These are phyloP conservation scores for Drosophila merina DNA, from an alignment of 2,888 invertebrate species.

Conservation along the genomic window DNA sequence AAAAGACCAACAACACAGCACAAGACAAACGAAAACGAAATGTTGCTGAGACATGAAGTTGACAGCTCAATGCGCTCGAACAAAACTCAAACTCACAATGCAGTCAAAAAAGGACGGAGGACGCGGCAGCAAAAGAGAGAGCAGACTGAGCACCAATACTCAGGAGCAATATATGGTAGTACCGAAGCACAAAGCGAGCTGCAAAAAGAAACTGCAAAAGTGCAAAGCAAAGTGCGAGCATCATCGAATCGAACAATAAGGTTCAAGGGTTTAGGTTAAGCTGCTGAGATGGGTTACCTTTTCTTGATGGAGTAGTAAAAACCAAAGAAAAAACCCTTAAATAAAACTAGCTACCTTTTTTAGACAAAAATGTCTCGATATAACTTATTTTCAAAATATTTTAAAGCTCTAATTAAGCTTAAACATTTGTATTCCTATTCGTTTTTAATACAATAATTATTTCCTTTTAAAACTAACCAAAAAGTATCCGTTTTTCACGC, in stretches of 20 bases:
- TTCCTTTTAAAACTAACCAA: no score
- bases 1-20: slow-evolving; percentile 46
- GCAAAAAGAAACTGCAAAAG: slow-evolving; percentile 48
- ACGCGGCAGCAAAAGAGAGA: slow-evolving; percentile 35
- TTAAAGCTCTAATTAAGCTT: no score
- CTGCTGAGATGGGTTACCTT: not conserved
- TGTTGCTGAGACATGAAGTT: slow-evolving; percentile 81
- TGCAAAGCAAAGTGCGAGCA: slow-evolving; percentile 24
- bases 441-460: no score
- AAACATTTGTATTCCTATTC: no score
- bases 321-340: no score
- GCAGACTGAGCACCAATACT: slow-evolving; percentile 40
- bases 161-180: slow-evolving; percentile 22
- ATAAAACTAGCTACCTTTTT: no score
- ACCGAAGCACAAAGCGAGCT: slow-evolving; percentile 30
- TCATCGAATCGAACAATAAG: slow-evolving; percentile 6
- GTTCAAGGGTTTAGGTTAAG: slow-evolving; percentile 16
- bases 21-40: slow-evolving; percentile 77
- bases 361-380: no score
- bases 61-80: slow-evolving; percentile 82
- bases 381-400: no score
- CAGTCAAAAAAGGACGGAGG: slow-evolving; percentile 27
- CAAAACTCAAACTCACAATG: slow-evolving; percentile 65
- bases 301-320: not conserved
- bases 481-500: no score